A percentile compares a stretch with the other conserved stretches of the same genome.
Evolutionary conservation across 2,888 invertebrate genomes (phyloP).

Genomic region (Limenitis arthemis): DNA sequence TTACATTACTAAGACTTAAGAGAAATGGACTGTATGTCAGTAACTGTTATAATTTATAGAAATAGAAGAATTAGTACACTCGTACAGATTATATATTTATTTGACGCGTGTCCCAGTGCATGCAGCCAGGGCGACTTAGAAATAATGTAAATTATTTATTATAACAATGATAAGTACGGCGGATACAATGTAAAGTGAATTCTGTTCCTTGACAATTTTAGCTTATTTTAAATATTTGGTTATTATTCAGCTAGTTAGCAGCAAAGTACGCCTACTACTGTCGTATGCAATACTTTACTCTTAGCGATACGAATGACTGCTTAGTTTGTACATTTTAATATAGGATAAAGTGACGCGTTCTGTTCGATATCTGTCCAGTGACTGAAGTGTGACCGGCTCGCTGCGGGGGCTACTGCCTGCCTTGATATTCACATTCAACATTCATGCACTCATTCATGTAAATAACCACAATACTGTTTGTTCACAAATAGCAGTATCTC

Average conservation of each 20-base stretch:
- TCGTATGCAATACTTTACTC: constrained; percentile 45
- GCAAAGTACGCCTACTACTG: constrained; percentile 68
- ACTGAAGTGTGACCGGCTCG: constrained; percentile 23
- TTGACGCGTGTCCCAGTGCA: constrained; percentile 8
- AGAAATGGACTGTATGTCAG: not conserved
- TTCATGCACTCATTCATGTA: constrained; percentile 4
- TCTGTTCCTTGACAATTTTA: constrained; percentile 51
- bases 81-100: constrained; percentile 4
- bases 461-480: constrained; percentile 1
- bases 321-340: constrained; percentile 66
- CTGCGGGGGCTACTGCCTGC: not conserved
- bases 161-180: constrained; percentile 12
- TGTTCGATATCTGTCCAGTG: constrained; percentile 43
- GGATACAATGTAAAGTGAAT: constrained; percentile 40
- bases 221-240: constrained; percentile 44
- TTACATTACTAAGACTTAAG: no score
- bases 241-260: constrained; percentile 56
- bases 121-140: constrained; percentile 25
- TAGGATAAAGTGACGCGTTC: constrained; percentile 49
- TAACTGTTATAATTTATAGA: not conserved
- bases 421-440: not conserved
- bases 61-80: not conserved
- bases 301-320: constrained; percentile 68
- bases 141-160: constrained; percentile 34
- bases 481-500: constrained; percentile 29